Evolutionary conservation across 2,888 invertebrate species (phyloP).

Genomic region (Glyphotaelius pellucidus): DNA sequence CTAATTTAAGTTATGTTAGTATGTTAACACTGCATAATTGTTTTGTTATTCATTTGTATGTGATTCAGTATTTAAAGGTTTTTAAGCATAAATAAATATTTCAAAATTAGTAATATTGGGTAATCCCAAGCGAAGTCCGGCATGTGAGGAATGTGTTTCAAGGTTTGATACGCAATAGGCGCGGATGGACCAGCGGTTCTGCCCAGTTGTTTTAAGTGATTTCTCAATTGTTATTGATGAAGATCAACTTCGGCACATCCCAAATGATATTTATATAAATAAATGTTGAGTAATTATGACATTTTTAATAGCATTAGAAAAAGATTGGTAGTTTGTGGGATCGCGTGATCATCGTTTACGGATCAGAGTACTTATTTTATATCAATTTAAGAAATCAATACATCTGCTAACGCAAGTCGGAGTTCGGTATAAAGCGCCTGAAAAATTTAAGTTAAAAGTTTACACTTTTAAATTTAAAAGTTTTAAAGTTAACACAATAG

Average conservation of each 20-base stretch:
- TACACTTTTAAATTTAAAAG: too few species aligned
- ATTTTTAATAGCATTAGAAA: not conserved
- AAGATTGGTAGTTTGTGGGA: not conserved
- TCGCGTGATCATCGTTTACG: not conserved
- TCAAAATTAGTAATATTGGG: not conserved
- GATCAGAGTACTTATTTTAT: too few species aligned
- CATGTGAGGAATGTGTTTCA: slow-evolving; percentile 3
- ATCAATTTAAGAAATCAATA: too few species aligned
- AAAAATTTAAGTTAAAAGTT: too few species aligned
- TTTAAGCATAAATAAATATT: not conserved
- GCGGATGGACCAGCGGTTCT: not conserved
- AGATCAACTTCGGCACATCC: not conserved
- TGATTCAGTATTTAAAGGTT: too few species aligned
- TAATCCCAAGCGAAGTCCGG: not conserved
- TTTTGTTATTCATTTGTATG: too few species aligned
- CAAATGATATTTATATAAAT: not conserved
- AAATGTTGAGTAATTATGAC: not conserved
- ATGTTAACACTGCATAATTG: too few species aligned
- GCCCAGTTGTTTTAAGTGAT: not conserved
- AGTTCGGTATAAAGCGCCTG: too few species aligned
- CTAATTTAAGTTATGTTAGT: too few species aligned
- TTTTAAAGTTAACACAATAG: too few species aligned
- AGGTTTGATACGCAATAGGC: slow-evolving; percentile 19
- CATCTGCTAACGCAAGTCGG: too few species aligned
- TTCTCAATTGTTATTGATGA: not conserved